Conservation (phyloP, 1,140 invertebrate species). For the Drosophila prosaltans region DNA sequence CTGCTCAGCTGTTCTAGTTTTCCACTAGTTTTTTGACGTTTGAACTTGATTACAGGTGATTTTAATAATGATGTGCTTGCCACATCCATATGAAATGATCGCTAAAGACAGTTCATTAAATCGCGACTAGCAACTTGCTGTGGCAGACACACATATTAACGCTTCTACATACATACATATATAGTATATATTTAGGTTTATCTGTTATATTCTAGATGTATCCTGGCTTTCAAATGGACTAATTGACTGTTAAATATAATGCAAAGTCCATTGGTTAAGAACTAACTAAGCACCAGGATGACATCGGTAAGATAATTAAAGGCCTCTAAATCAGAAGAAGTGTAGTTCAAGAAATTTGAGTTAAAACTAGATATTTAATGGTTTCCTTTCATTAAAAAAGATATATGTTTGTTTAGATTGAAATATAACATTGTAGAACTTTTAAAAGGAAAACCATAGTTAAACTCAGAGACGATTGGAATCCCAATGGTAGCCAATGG, state of each 20-base stretch:
- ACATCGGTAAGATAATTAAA: conserved; percentile 33
- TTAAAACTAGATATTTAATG: not conserved
- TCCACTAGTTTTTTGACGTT: conserved; percentile 69
- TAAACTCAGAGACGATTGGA: too few species aligned
- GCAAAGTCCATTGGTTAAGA: conserved; percentile 41
- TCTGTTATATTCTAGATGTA: conserved; percentile 10
- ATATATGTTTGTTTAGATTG: not conserved
- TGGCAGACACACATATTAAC: conserved; percentile 14
- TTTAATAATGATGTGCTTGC: conserved; percentile 78
- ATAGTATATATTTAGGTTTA: not conserved
- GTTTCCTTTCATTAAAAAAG: not conserved
- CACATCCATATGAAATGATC: conserved; percentile 50
- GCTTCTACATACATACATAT: too few species aligned
- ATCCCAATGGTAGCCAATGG: too few species aligned
- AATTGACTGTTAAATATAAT: conserved; percentile 70
- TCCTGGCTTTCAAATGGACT: conserved; percentile 27
- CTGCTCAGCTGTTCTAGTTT: conserved; percentile 51
- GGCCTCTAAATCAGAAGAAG: not conserved
- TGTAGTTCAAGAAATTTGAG: not conserved
- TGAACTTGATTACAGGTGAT: conserved; percentile 81
- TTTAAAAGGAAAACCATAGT: too few species aligned
- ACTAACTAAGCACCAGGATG: conserved; percentile 25
- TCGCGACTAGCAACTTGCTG: conserved; percentile 36
- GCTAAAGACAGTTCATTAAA: conserved; percentile 63
- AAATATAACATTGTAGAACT: too few species aligned